Conservation (phyloP, 1,140 invertebrate species). For the Brachionus sp. region DNA sequence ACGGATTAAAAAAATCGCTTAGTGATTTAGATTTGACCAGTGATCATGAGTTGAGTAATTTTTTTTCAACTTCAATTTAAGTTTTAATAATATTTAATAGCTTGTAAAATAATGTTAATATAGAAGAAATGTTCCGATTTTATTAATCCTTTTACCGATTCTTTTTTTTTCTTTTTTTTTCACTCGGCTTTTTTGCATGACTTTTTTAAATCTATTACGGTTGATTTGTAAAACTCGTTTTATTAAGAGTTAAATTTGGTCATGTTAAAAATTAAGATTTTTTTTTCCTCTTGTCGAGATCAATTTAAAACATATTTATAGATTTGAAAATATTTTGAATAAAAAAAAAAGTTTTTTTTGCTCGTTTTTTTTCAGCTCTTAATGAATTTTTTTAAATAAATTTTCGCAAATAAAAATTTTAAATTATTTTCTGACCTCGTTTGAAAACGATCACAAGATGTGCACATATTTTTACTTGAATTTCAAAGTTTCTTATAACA, state of each 20-base stretch:
- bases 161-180: slow-evolving; percentile 1
- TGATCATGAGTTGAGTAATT: slow-evolving; percentile 1
- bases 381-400: slow-evolving; percentile 31
- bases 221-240: slow-evolving; percentile 9
- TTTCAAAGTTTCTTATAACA: too few species aligned
- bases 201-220: slow-evolving; percentile 3
- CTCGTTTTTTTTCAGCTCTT: neutral
- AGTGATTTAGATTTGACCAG: slow-evolving; percentile 25
- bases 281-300: neutral
- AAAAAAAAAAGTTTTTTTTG: slow-evolving; percentile 24
- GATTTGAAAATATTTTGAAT: neutral
- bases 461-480: too few species aligned
- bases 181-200: neutral
- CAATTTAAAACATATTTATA: neutral
- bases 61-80: slow-evolving; percentile 25
- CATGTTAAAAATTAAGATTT: neutral
- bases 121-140: slow-evolving; percentile 22
- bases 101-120: slow-evolving; percentile 27
- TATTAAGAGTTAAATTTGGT: neutral
- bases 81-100: neutral
- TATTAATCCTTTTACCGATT: neutral
- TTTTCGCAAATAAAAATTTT: neutral
- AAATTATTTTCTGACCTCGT: too few species aligned
- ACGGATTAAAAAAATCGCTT: slow-evolving; percentile 20
- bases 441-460: too few species aligned